Evolutionary conservation across 2,113 vertebrate species (phyloP).

Genomic region (Dipodomys merriami): DNA sequence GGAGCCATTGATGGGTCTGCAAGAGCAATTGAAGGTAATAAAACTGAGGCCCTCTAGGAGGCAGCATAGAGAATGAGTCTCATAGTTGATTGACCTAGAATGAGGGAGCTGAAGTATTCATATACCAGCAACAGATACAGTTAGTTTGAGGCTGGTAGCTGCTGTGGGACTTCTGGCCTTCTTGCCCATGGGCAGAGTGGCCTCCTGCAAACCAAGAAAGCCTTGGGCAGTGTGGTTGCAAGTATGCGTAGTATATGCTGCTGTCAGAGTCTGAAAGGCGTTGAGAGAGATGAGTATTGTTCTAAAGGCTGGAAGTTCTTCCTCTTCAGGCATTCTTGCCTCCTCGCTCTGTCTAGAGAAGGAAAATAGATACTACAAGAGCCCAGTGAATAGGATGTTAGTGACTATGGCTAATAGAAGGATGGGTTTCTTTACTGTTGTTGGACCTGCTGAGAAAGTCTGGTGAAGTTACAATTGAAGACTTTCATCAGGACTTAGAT

Average conservation of each 20-base stretch:
- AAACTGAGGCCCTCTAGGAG: neutral
- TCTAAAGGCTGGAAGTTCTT: neutral
- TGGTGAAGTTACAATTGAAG: neutral
- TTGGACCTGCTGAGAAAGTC: neutral
- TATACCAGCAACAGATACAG: no score
- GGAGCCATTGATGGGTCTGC: neutral
- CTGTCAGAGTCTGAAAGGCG: neutral
- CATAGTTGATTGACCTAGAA: neutral
- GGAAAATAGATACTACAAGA: neutral
- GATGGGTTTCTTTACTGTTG: neutral
- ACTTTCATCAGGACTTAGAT: neutral
- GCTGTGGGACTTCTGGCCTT: neutral
- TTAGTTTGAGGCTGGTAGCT: neutral
- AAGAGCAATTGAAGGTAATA: neutral
- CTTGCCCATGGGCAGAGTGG: rapidly evolving
- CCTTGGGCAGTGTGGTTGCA: neutral
- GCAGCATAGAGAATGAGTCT: rapidly evolving
- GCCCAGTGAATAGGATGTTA: neutral
- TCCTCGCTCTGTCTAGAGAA: no score
- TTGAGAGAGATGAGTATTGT: neutral
- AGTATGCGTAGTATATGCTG: rapidly evolving
- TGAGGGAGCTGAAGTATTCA: no score
- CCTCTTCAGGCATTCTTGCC: neutral
- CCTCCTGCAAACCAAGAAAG: neutral
- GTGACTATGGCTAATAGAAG: neutral